These are phyloP conservation scores for Gallinago nigripennis DNA, from an alignment of 2,797 vertebrate species.

Conservation along the genomic window DNA sequence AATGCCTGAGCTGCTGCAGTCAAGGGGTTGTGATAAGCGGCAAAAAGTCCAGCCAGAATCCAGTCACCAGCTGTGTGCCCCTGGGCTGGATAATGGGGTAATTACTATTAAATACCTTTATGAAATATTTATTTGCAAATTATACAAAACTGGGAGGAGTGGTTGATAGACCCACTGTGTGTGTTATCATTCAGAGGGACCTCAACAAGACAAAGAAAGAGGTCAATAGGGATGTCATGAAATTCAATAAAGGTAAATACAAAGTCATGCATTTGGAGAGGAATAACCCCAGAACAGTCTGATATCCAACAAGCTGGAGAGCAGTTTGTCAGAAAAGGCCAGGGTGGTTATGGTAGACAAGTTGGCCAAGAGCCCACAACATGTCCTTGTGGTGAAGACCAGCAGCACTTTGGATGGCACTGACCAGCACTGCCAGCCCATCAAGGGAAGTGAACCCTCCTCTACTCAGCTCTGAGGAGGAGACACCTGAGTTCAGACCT, in stretches of 20 bases:
- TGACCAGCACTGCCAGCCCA: neutral
- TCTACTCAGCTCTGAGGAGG: neutral
- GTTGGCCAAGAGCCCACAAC: neutral
- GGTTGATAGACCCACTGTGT: neutral
- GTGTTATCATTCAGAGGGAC: neutral
- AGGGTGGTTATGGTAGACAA: neutral
- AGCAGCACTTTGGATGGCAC: neutral
- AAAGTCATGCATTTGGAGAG: neutral
- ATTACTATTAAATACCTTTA: neutral
- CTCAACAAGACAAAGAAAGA: neutral
- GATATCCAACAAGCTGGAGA: neutral
- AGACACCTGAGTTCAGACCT: neutral
- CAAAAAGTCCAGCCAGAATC: neutral
- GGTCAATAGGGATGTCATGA: neutral
- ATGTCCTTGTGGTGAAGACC: neutral
- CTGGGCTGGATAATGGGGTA: neutral
- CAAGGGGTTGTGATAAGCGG: neutral
- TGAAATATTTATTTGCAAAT: neutral
- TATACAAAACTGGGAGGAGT: neutral
- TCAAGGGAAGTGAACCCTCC: neutral
- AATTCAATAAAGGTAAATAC: neutral
- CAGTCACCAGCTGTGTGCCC: neutral
- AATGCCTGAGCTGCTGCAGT: neutral
- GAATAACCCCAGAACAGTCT: neutral
- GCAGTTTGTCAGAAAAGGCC: neutral